A percentile compares a stretch with the other conserved stretches of the same genome.
These are phyloP conservation scores for Parauchenoglanis ngamensis DNA, from an alignment of 2,797 vertebrate species.

Conservation along the genomic window DNA sequence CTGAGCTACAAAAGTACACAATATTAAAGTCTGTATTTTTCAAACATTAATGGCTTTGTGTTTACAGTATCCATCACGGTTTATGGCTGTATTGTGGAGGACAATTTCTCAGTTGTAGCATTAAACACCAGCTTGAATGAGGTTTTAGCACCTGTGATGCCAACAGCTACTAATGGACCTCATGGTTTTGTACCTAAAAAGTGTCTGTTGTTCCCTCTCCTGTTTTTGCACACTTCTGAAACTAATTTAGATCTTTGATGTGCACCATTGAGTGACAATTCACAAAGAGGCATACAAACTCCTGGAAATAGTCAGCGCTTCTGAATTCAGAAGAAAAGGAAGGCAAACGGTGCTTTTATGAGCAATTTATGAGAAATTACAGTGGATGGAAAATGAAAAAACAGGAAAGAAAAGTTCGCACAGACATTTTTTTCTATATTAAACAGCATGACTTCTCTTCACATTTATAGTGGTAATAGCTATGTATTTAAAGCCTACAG, in stretches of 20 bases:
- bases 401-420: not conserved
- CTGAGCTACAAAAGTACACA: not conserved
- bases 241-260: not conserved
- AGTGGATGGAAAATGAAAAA: not conserved
- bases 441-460: slow-evolving; percentile 10
- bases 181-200: not conserved
- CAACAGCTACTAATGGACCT: not conserved
- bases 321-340: slow-evolving; percentile 7
- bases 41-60: not conserved
- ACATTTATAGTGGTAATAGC: slow-evolving; percentile 16
- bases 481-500: not conserved
- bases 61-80: not conserved
- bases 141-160: not conserved
- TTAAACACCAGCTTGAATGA: not conserved
- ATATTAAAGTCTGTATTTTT: not conserved
- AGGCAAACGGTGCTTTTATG: slow-evolving; percentile 4
- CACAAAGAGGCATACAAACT: not conserved
- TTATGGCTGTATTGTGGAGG: not conserved
- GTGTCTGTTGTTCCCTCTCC: not conserved
- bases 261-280: not conserved
- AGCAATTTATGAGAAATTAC: not conserved
- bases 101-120: not conserved
- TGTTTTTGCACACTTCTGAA: not conserved
- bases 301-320: not conserved
- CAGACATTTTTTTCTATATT: slow-evolving; percentile 9